These are phyloP conservation scores for Hypotaenidia philippensis DNA, from an alignment of 2,797 vertebrate genomes.

Conservation along the genomic window DNA sequence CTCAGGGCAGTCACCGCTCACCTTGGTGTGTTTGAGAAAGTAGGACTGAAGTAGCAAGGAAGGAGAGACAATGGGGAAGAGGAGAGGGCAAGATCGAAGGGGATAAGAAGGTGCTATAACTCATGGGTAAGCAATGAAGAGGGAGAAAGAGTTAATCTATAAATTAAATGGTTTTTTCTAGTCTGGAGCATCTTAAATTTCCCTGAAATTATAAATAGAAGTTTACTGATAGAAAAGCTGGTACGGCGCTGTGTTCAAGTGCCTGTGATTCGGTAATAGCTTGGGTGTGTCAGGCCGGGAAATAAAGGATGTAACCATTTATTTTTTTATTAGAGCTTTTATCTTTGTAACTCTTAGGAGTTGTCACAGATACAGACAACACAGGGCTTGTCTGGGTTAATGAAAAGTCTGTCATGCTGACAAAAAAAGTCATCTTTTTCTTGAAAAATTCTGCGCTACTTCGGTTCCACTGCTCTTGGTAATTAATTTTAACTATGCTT, in stretches of 20 bases:
- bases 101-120: not conserved
- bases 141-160: not conserved
- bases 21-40: not conserved
- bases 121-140: not conserved
- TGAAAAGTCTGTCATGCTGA: slow-evolving; percentile 66
- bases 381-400: slow-evolving; percentile 71
- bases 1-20: not conserved
- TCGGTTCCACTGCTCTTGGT: not conserved
- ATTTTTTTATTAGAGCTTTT: slow-evolving; percentile 59
- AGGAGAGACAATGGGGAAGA: not conserved
- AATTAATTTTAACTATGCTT: slow-evolving; percentile 17
- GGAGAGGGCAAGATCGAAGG: not conserved
- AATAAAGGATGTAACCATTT: slow-evolving; percentile 54
- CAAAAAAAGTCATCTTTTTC: slow-evolving; percentile 56
- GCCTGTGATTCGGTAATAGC: not conserved
- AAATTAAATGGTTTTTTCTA: not conserved
- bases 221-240: not conserved
- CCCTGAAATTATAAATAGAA: not conserved
- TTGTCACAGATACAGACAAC: slow-evolving; percentile 82
- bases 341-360: slow-evolving; percentile 56
- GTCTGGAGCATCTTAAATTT: not conserved
- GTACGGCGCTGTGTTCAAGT: not conserved
- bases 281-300: not conserved
- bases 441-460: slow-evolving; percentile 7
- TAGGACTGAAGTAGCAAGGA: not conserved